These are phyloP conservation scores for Parazoanthus swiftii DNA, from an alignment of 92 coral and sea anemone species.

Conservation along the genomic window DNA sequence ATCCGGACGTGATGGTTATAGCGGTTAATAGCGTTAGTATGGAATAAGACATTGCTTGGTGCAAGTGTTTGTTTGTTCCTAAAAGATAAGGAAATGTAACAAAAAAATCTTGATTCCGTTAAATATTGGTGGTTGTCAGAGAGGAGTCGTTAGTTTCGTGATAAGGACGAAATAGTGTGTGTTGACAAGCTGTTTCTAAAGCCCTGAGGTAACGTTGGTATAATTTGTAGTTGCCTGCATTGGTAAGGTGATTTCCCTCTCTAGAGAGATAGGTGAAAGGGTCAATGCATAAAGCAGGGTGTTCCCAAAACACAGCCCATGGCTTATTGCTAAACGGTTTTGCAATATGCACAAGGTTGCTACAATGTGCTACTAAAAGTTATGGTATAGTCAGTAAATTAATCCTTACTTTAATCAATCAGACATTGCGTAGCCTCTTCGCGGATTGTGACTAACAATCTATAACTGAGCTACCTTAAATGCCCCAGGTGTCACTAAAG, in stretches of 20 bases:
- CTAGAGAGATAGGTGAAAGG: neutral
- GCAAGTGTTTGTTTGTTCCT: neutral
- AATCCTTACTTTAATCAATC: too few relatives aligned
- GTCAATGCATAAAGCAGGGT: neutral
- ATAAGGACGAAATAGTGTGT: neutral
- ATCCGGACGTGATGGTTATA: neutral
- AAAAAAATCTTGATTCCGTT: too few relatives aligned
- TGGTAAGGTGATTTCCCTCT: neutral
- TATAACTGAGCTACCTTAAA: neutral
- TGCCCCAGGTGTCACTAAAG: neutral
- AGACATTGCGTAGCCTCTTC: neutral
- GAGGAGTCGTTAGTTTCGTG: neutral
- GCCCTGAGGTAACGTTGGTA: neutral
- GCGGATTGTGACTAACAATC: conserved; percentile 1
- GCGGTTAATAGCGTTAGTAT: neutral
- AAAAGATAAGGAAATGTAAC: neutral
- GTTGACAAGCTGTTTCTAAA: neutral
- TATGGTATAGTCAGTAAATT: too few relatives aligned
- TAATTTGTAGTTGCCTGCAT: neutral
- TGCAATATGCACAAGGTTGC: neutral
- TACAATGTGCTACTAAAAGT: too few relatives aligned
- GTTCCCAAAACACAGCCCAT: conserved; percentile 2
- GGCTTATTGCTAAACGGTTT: neutral
- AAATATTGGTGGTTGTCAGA: too few relatives aligned
- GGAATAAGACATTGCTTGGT: neutral